Evolutionary conservation across 2,113 vertebrate genomes (phyloP).

Genomic region (human (Homo sapiens)): GRCh38 chr7:131722501-131723000

Average conservation of each 20-base stretch:
- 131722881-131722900: not conserved
- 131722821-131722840: not conserved
- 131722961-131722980: not conserved
- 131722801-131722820: not conserved
- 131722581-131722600: slow-evolving; percentile 69
- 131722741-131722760: not conserved
- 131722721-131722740: not conserved
- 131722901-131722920: not conserved
- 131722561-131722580: slow-evolving; percentile 67
- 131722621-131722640: not conserved
- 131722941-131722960: not conserved
- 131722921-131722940: not conserved
- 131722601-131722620: not conserved
- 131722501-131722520: slow-evolving; percentile 74
- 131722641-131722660: not conserved
- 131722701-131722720: not conserved
- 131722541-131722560: slow-evolving; percentile 73
- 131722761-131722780: not conserved
- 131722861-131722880: not conserved
- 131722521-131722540: slow-evolving; percentile 81
- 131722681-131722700: not conserved
- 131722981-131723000: not conserved
- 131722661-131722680: not conserved
- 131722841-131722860: not conserved
- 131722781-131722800: not conserved